Conservation (phyloP, 2,797 vertebrate genomes). For the Pteropus rufus region DNA sequence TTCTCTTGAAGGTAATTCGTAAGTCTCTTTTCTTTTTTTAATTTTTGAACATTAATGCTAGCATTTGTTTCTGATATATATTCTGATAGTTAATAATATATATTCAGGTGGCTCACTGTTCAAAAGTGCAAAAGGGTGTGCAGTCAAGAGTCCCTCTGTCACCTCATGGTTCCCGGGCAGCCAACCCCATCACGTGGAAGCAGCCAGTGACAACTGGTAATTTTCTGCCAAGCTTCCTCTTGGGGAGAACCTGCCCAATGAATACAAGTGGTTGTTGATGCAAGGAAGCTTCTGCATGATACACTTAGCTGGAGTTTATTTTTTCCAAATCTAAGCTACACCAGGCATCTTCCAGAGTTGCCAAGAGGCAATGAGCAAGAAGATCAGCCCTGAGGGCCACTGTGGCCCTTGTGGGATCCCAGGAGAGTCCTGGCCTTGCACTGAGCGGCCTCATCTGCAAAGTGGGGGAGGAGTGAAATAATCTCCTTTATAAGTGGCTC, state of each 20-base stretch:
- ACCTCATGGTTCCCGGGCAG: neutral
- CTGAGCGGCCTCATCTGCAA: neutral
- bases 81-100: neutral
- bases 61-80: neutral
- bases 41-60: neutral
- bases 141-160: neutral
- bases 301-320: neutral
- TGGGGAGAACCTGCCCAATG: neutral
- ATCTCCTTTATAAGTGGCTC: too few relatives aligned
- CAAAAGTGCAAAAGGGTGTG: neutral
- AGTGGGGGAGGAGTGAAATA: neutral
- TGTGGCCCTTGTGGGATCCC: neutral
- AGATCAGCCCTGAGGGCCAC: neutral
- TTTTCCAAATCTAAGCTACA: neutral
- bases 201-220: neutral
- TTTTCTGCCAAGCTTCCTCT: neutral
- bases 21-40: neutral
- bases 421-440: neutral
- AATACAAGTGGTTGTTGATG: neutral
- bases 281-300: neutral
- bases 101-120: neutral
- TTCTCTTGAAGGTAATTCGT: neutral
- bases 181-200: neutral
- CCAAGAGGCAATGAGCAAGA: fast-evolving
- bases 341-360: neutral